phyloP scores from a whole-genome alignment of 1,140 invertebrate species.

The Polypedilum pembai region DNA sequence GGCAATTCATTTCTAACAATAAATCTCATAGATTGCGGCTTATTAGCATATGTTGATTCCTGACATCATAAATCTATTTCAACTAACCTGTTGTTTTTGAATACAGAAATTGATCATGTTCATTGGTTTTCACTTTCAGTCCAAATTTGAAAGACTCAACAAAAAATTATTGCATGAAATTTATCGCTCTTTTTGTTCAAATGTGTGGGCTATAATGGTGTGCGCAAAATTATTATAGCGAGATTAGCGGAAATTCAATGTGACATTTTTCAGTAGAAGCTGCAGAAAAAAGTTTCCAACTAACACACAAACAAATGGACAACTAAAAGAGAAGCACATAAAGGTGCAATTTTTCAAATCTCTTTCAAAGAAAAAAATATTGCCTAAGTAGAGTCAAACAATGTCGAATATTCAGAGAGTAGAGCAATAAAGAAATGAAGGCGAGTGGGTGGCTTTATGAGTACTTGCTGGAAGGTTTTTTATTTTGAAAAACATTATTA shows the following conservation, averaged over 20 bases:
- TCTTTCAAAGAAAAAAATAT: neutral
- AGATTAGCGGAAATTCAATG: constrained; percentile 18
- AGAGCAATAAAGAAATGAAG: neutral
- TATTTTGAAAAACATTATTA: neutral
- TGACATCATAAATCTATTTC: too few species aligned
- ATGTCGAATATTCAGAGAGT: neutral
- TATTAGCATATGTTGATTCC: too few species aligned
- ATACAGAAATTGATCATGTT: too few species aligned
- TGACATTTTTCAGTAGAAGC: constrained; percentile 4
- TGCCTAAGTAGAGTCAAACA: neutral
- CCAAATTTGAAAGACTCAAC: too few species aligned
- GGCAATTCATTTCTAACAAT: too few species aligned
- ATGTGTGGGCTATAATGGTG: too few species aligned
- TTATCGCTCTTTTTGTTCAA: too few species aligned
- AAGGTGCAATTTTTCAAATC: constrained; percentile 8
- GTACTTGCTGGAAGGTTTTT: constrained; percentile 16
- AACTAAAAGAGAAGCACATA: too few species aligned
- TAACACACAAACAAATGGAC: neutral
- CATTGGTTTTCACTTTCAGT: too few species aligned
- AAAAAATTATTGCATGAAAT: too few species aligned
- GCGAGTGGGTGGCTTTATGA: neutral
- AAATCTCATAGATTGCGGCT: too few species aligned
- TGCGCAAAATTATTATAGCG: neutral
- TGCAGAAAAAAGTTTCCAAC: neutral
- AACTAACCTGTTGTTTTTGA: too few species aligned